Evolutionary conservation across 2,113 vertebrate species (phyloP), one percentile per base, ranked within the genome.

Genomic region (Scatophagus argus): DNA sequence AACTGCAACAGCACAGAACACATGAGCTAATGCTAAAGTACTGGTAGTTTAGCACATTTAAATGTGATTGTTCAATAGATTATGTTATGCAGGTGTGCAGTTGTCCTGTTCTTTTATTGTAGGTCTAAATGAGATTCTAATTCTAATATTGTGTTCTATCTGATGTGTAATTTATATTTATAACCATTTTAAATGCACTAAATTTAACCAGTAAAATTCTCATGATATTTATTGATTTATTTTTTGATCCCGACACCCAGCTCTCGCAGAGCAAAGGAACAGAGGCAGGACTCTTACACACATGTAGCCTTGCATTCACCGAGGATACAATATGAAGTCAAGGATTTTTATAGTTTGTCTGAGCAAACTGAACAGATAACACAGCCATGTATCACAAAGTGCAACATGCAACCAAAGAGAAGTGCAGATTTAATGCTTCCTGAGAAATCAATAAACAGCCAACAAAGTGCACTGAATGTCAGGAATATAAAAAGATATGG

Each of bases 231-330:
- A 36, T 23, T 23, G 2, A 23, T 34, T 2, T 19, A 36, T 23
- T 23, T 47, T 74, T 25, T 10, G 25, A 49, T 77, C 16, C 12
- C 39, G 27, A 54, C 38, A 34, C 27, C 14, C 46, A 36, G 44
- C 29, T 67, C 32, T 19, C 13, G 27, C 10, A 38, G 6, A 66
- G 25, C 51, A 29, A 12, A 54, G 47, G 21, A 71, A 32, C 29
- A 34, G 25, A 69, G 23, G 8, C 43, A 19, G 8, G 27, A 56
- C 38, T 58, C 59, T 70, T 69, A 79, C 25, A 3, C 58, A 14
- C 4, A 27, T 29, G 38, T 9, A 13, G 56, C 34, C 49, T 64
- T 77, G 54, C 43, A 47, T 69, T 49, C 17, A 66, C 56, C 56
- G 46, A 29, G 47, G 54, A 41, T 16, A 43, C 27, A 43, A 19